Percentiles rank a stretch among this genome's conserved stretches.
phyloP scores from a whole-genome alignment of 2,888 invertebrate species.

The Danaus chrysippus region DNA sequence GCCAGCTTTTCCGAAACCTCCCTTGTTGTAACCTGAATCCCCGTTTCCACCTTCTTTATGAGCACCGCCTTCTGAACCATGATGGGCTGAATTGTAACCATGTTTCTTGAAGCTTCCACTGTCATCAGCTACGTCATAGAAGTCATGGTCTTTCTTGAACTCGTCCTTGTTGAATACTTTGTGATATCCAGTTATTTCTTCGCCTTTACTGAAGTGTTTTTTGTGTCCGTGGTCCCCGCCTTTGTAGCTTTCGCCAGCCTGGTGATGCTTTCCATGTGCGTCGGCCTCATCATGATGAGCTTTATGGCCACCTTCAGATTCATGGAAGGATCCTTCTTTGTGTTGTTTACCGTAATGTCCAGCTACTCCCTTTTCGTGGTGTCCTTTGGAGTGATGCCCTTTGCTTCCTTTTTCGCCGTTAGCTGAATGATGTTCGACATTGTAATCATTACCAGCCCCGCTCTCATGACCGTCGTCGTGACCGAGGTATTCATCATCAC shows the following conservation, averaged over 20 bases:
- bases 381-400: conserved; percentile 74
- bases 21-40: conserved; percentile 73
- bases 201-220: conserved; percentile 82
- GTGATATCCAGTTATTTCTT: conserved; percentile 84
- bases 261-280: conserved; percentile 77
- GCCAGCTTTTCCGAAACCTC: conserved; percentile 77
- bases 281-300: conserved; percentile 75
- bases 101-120: conserved; percentile 83
- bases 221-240: conserved; percentile 80
- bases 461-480: conserved; percentile 50
- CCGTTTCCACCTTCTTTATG: conserved; percentile 78
- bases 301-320: conserved; percentile 75
- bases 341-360: conserved; percentile 77
- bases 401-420: conserved; percentile 78
- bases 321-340: conserved; percentile 73
- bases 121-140: conserved; percentile 85
- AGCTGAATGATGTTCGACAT: conserved; percentile 66
- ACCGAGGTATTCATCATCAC: conserved; percentile 32
- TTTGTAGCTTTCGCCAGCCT: conserved; percentile 71
- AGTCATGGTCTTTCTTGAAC: conserved; percentile 87
- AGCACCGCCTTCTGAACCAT: conserved; percentile 75
- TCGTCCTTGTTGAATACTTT: conserved; percentile 87
- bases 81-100: conserved; percentile 76
- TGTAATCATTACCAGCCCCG: conserved; percentile 72
- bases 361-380: conserved; percentile 76